Conservation (phyloP, 2,113 vertebrate genomes). For the Lagenorhynchus albirostris region DNA sequence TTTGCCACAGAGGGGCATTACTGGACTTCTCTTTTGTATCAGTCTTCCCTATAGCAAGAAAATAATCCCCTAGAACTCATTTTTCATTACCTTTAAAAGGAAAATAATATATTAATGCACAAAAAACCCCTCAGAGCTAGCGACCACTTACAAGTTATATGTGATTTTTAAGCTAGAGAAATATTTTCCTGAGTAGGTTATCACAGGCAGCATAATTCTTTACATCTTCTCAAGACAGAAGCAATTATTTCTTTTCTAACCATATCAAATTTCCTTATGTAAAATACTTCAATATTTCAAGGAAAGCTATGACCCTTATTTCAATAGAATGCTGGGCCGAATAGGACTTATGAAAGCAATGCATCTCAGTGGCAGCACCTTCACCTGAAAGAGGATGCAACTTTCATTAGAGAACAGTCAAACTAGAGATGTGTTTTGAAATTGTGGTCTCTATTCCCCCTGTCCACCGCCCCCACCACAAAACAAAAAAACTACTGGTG, state of each 20-base stretch:
- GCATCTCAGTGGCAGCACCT: background rate
- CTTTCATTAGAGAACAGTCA: background rate
- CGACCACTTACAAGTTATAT: constrained; percentile 41
- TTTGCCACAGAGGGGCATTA: constrained; percentile 77
- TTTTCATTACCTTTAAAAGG: constrained; percentile 49
- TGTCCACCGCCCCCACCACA: background rate
- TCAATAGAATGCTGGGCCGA: background rate
- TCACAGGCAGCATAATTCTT: constrained; percentile 36
- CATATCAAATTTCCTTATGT: constrained; percentile 49
- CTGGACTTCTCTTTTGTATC: constrained; percentile 61
- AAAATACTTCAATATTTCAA: constrained; percentile 53
- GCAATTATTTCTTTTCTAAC: constrained; percentile 45
- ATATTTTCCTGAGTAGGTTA: constrained; percentile 39
- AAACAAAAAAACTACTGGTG: background rate
- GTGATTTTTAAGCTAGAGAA: constrained; percentile 50
- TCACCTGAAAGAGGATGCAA: background rate
- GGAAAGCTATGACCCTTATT: constrained; percentile 34
- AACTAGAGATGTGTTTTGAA: background rate
- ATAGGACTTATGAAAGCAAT: background rate
- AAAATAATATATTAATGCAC: constrained; percentile 29
- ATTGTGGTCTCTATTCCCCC: background rate
- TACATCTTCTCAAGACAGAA: constrained; percentile 39
- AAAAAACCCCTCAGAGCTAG: background rate
- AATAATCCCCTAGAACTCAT: constrained; percentile 38
- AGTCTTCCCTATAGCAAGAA: background rate